These are phyloP conservation scores for Fragum sueziense DNA, from an alignment of 2,888 invertebrate species.

Conservation along the genomic window DNA sequence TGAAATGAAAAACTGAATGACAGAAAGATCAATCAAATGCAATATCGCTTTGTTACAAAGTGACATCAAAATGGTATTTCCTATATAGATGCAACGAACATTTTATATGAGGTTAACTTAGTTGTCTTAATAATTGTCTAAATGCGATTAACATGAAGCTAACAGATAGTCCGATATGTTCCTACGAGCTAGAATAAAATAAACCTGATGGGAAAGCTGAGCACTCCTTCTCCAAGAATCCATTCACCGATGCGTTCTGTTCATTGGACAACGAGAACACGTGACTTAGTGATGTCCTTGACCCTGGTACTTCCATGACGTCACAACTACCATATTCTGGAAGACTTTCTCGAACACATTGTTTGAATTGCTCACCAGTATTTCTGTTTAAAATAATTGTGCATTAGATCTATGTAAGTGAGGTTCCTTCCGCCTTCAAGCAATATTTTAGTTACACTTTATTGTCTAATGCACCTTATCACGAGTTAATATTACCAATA, in stretches of 20 bases:
- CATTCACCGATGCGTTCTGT: background rate
- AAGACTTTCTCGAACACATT: slow-evolving; percentile 7
- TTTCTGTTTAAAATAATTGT: slow-evolving; percentile 6
- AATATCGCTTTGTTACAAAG: background rate
- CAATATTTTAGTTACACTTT: no score
- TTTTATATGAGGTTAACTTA: background rate
- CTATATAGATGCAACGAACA: no score
- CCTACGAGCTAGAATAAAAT: background rate
- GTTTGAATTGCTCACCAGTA: background rate
- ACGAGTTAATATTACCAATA: background rate
- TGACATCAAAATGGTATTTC: background rate
- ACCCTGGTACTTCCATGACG: background rate
- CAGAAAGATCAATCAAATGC: no score
- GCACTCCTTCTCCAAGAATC: slow-evolving; percentile 4
- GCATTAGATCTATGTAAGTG: background rate
- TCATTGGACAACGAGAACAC: slow-evolving; percentile 12
- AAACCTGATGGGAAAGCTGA: slow-evolving; percentile 1
- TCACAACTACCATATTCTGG: slow-evolving; percentile 9
- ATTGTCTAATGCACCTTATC: background rate
- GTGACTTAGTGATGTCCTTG: background rate
- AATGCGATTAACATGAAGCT: background rate
- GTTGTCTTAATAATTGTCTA: background rate
- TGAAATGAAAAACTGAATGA: no score
- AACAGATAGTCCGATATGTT: background rate
- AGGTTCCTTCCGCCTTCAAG: no score